Evolutionary conservation across 2,888 invertebrate genomes (phyloP), one percentile per base, ranked within the genome.

Genomic region (Tenthredo notha): DNA sequence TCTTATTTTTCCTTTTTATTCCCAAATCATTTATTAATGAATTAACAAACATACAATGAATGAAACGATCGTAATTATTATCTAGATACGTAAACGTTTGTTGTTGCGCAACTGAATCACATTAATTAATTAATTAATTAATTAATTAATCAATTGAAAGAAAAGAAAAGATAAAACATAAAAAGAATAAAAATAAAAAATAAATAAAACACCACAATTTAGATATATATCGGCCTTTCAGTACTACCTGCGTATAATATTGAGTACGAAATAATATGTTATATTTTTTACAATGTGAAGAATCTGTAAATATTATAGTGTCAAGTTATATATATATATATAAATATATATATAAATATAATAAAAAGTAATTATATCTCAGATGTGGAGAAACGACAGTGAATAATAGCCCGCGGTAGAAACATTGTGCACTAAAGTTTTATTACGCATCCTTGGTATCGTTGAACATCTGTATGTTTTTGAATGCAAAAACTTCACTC

Each of bases 231-330:
- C 92, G 92, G 93, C 93, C 93, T 93, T 93, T 93, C 91, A 92
- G 92, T 92, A 92, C 92, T 92, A 92, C 92, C 92, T 92, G 93
- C 92, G 91, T 92, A 92, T 92, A 90, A 92, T 92, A 93, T 92
- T 92, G 91, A 92, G 92, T 92, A 92, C 90, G 92, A 92, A 92
- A 92, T 54, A 54, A 54, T 92, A 92, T 91, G 92, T 93, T 93
- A 93, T 93, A 93, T 93, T 93, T 93, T 93, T 93, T 93, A 93
- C 93, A 92, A 92, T 91, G 91, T 92, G 92, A 92, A 92, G 89
- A 92, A 92, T 90, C 91, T 93, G 93, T 93, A 93, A 92, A 93
- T 93, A 93, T 91, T 88, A 92, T 92, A 92, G 91, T 90, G 90
- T 92, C 91, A 91, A 92, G 91, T 91, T 92, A 92, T 91, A 91